A percentile compares a stretch with the other conserved stretches of the same genome.
phyloP scores from a whole-genome alignment of 2,113 vertebrate species.

The Amphiprion ocellaris region DNA sequence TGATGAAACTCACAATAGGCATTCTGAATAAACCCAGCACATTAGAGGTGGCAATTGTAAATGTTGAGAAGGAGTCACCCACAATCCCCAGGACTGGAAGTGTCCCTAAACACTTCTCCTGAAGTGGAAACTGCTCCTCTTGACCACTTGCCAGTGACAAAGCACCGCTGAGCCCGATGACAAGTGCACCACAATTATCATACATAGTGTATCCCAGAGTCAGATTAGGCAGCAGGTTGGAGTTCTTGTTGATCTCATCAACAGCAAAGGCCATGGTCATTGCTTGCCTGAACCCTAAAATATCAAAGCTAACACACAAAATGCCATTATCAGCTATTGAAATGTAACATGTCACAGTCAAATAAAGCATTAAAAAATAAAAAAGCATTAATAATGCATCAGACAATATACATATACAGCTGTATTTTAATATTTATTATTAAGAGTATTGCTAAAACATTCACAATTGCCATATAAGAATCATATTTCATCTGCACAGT shows the following conservation, averaged over 20 bases:
- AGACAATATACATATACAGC: no score
- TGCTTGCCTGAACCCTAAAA: slow-evolving; percentile 69
- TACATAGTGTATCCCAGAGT: slow-evolving; percentile 76
- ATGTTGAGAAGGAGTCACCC: slow-evolving; percentile 74
- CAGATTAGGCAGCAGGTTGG: slow-evolving; percentile 68
- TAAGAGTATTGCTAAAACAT: no score
- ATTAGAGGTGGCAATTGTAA: slow-evolving; percentile 75
- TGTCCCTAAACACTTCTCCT: slow-evolving; percentile 55
- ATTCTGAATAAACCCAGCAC: slow-evolving; percentile 73
- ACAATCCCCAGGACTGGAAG: slow-evolving; percentile 76
- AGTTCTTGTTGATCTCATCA: slow-evolving; percentile 76
- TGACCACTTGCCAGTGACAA: slow-evolving; percentile 64
- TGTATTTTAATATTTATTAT: no score
- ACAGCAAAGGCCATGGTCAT: slow-evolving; percentile 79
- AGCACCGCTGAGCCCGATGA: slow-evolving; percentile 68
- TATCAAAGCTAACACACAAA: slow-evolving; percentile 58
- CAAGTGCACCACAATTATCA: slow-evolving; percentile 76
- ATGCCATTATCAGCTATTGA: background rate
- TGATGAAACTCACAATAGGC: slow-evolving; percentile 68
- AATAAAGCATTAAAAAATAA: no score
- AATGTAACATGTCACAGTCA: background rate
- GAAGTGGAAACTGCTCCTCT: slow-evolving; percentile 39
- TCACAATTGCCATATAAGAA: no score
- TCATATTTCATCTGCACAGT: no score
- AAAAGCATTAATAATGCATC: no score